Conservation (phyloP, 53 echinoderm and acorn worm genomes). For the Arbacia lixula region DNA sequence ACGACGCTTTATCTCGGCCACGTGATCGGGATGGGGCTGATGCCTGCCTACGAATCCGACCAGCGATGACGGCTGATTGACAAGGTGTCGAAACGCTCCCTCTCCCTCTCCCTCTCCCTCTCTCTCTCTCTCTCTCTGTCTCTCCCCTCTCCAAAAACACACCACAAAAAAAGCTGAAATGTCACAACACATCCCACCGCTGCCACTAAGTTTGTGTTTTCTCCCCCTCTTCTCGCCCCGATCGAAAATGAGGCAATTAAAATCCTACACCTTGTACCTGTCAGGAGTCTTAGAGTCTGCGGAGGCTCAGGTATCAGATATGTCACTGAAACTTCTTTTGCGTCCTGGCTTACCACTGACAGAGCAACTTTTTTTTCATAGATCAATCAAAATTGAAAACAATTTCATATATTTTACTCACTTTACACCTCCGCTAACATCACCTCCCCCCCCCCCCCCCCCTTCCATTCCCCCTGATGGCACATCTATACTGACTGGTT, state of each 20-base stretch:
- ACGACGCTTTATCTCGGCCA: slow-evolving; percentile 39
- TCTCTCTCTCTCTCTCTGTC: no score
- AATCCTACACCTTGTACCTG: slow-evolving; percentile 18
- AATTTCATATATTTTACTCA: no score
- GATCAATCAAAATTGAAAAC: slow-evolving; percentile 21
- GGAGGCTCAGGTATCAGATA: slow-evolving; percentile 13
- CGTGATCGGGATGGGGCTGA: slow-evolving; percentile 38
- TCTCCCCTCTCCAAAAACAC: no score
- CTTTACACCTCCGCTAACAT: no score
- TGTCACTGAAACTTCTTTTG: background rate
- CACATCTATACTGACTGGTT: no score
- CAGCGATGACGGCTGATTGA: slow-evolving; percentile 39
- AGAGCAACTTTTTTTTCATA: background rate
- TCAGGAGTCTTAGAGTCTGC: background rate
- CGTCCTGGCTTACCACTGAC: background rate
- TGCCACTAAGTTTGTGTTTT: no score
- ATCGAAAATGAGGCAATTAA: slow-evolving; percentile 34
- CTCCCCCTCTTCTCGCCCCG: no score
- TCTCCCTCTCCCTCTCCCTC: no score
- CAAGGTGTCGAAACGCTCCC: slow-evolving; percentile 47
- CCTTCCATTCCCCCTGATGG: no score
- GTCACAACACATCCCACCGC: no score
- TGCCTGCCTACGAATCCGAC: slow-evolving; percentile 12
- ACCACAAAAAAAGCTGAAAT: no score
- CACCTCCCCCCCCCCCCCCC: no score